These are phyloP conservation scores for Beris morrisii DNA, from an alignment of 2,888 invertebrate species.

Conservation along the genomic window DNA sequence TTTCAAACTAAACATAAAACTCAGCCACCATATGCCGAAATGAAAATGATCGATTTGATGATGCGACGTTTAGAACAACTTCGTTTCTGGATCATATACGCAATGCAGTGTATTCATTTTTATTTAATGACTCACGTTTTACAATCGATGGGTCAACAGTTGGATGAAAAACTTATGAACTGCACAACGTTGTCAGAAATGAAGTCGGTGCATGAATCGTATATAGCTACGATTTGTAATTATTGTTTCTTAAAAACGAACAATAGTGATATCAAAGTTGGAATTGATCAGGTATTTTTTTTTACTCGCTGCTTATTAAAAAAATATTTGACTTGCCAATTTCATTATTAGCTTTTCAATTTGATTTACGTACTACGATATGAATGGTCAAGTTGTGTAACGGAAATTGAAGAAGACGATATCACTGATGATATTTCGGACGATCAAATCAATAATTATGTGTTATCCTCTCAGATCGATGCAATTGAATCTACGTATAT, in stretches of 20 bases:
- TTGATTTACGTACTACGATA: conserved; percentile 49
- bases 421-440: conserved; percentile 34
- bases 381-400: conserved; percentile 50
- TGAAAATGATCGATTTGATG: conserved; percentile 49
- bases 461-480: conserved; percentile 47
- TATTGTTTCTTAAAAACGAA: conserved; percentile 48
- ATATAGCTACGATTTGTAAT: conserved; percentile 47
- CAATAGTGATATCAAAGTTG: conserved; percentile 36
- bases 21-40: conserved; percentile 44
- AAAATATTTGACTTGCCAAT: background rate
- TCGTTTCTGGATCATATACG: conserved; percentile 61
- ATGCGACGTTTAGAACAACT: conserved; percentile 58
- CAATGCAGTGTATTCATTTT: conserved; percentile 59
- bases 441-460: conserved; percentile 41
- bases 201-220: conserved; percentile 50
- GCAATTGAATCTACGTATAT: conserved; percentile 53
- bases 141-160: conserved; percentile 50
- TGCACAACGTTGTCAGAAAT: conserved; percentile 49
- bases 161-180: conserved; percentile 47
- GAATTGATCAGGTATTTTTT: conserved; percentile 47
- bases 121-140: conserved; percentile 59
- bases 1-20: conserved; percentile 49
- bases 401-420: conserved; percentile 43
- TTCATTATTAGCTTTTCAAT: conserved; percentile 47
- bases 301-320: background rate